Evolutionary conservation across 2,888 invertebrate species (phyloP), one percentile per base, ranked within the genome.

Genomic region (Lasioglossum villosulum): DNA sequence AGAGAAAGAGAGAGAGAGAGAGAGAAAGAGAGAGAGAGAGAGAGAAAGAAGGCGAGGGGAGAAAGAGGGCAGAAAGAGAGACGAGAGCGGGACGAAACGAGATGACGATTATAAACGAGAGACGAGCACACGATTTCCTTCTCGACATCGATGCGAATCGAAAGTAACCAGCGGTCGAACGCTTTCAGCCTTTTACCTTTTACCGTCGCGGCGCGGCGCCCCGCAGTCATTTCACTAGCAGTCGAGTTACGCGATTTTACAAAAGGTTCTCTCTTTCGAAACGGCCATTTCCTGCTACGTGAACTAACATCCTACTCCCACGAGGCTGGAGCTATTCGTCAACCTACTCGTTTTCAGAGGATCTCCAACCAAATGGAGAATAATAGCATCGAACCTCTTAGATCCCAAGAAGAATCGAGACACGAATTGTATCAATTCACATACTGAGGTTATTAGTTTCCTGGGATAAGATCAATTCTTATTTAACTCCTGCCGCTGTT

Each of bases 131-230:
- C 82, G 86, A 86, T 83, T 88, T 89, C 89, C 82, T 82, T 75
- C 84, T 84, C 82, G 84, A 79, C 84, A 85, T 90, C 90, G 83
- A 83, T 75, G 87, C 73, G 88, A 90, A 90, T 90, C 89, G 90
- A 90, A 90, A 90, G 90, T 75, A 86, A 79, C 84, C 85, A 68
- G 39, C 86, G 79, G 70, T 84, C 80, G 80, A 81, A 83, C 90
- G 89, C 90, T 90, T 90, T 90, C 90, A 87, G 78, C 88, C 88
- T 90, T 85, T 86, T 85, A 88, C 89, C 82, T 86, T 84, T 80
- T 80, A 84, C 88, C 77, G 75, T 30, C 52, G 23, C n/a, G 71
- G 52, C 52, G 23, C n/a, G 71, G 52, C 80, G 56, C 78, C 89
- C 77, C 89, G 79, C 63, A 68, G 82, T 72, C 90, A 89, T 89